Base-by-base conservation (phyloP, 1,140 invertebrate species). In the Drosophila azteca region DNA sequence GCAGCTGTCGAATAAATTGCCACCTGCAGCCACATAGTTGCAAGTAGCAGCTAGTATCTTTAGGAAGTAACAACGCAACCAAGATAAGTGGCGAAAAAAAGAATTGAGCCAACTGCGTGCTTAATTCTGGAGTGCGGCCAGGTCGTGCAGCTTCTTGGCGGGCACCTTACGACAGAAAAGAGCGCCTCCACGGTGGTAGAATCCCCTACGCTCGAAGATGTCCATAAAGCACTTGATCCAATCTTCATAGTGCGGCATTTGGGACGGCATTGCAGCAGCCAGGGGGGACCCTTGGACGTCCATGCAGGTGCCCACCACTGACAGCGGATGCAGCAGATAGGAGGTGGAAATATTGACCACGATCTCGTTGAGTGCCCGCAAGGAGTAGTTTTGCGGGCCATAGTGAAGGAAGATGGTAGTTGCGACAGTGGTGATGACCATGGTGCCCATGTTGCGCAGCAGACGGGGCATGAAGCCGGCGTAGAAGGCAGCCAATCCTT, bases 241-340 rank as follows among this genome's bases (percentile, higher is more conserved):
- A 26, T 87, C 50, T 3, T 46, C 46, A 20, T 85, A 85, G 13
- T 78, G 39, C 15, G 81, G 77, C 81, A 85, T 87, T 6, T 35
- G 65, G 0, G 81, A 82, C 2, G 81, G 81, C 15, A 60, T 69
- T 1, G 77, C 79, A 6, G 73, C 77, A 0, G 62, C 22, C 2
- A 87, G 9, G 1, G 64, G 77, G 2, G 82, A 65, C 2, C 81
- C 81, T 0, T 64, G 51, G 9, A 57, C 79, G 9, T 73, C 68
- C 82, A 85, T 85, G 45, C 82, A 87, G 31, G 77, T 55, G 45
- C 53, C 39, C 1, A 66, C 79, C 3, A 85, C 82, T 13, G 87
- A 64, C 24, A 85, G 24, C 0, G 81, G 81, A 62, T 85, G 81
- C 1, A 61, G 35, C 11, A 13, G 3, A 11, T 39, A 39, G 9